A percentile compares a stretch with the other conserved stretches of the same genome.
phyloP scores from a whole-genome alignment of 2,888 invertebrate species.

The Dicyrtomina minuta region DNA sequence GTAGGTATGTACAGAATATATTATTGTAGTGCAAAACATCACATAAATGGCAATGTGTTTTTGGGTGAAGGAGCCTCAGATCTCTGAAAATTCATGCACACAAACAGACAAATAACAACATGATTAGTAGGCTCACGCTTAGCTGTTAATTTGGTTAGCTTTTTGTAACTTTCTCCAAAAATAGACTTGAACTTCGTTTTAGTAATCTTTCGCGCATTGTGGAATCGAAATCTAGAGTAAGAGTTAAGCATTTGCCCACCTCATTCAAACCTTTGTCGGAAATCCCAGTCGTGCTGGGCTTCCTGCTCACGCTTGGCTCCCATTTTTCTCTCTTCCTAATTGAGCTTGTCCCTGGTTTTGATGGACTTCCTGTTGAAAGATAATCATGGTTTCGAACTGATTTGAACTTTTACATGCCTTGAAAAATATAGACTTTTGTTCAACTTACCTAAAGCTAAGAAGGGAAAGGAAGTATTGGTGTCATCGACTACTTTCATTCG shows the following conservation, averaged over 20 bases:
- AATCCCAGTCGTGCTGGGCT: slow-evolving; percentile 24
- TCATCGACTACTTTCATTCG: slow-evolving; percentile 43
- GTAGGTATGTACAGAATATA: no score
- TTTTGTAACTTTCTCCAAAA: slow-evolving; percentile 8
- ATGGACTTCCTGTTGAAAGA: slow-evolving; percentile 43
- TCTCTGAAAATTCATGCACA: slow-evolving; percentile 24
- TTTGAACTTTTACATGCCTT: neutral
- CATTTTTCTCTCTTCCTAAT: slow-evolving; percentile 31
- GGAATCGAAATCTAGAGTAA: slow-evolving; percentile 7
- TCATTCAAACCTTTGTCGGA: slow-evolving; percentile 18
- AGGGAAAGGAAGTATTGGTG: slow-evolving; percentile 34
- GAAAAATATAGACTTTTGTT: neutral
- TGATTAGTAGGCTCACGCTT: no score
- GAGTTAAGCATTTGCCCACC: slow-evolving; percentile 23
- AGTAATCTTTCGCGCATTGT: slow-evolving; percentile 7
- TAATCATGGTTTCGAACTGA: neutral
- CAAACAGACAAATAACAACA: neutral
- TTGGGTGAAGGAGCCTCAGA: slow-evolving; percentile 28
- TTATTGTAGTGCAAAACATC: slow-evolving; percentile 20
- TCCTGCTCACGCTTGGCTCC: slow-evolving; percentile 24
- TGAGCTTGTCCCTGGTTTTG: slow-evolving; percentile 41
- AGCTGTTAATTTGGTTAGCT: no score
- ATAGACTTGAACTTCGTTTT: slow-evolving; percentile 13
- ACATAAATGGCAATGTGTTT: slow-evolving; percentile 32
- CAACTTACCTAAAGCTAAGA: slow-evolving; percentile 33